Evolutionary conservation across 2,797 vertebrate species (phyloP), one percentile per base, ranked within the genome.

Genomic region (Orestias chungarensis): DNA sequence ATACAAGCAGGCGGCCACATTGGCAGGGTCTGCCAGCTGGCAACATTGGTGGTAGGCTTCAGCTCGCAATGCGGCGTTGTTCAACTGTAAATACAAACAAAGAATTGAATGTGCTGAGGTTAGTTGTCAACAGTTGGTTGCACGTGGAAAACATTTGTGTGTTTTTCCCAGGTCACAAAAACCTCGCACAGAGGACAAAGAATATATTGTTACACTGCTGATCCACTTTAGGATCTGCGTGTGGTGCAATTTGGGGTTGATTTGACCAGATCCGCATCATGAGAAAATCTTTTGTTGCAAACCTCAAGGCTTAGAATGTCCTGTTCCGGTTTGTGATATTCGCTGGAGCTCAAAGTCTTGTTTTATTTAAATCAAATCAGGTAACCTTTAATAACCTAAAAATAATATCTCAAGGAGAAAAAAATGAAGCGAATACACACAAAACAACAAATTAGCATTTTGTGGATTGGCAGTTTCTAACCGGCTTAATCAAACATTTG

Each of bases 21-120:
- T n/a, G 20, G 5, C 25, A 55, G 55, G 23, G n/a, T 3, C 6
- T 57, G 69, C 71, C 64, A 62, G 74, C 69, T 83, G 83, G 77
- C 77, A 75, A 65, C 27, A 35, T n/a, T 3, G 10, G 7, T 4
- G 33, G 25, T 27, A 49, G 68, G 80, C 54, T 50, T 82, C 47
- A 67, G 9, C 66, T 78, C 70, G 3, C 68, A 52, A 71, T 65
- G 47, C 23, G 43, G 49, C 59, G 44, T 66, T 75, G 72, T 43
- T 44, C 73, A n/a, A 71, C 71, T 61, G 71, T 75, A 80, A 82
- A 86, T 72, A 85, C 64, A 85, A 89, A 87, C 83, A 87, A 84
- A 86, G 82, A 54, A 0, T 62, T 54, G 55, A 87, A 82, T 85
- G 83, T 81, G 86, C 84, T 82, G 82, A 87, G 73, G 69, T 86